Conservation (phyloP, 2,797 vertebrate genomes). For the Etheostoma perlongum region DNA sequence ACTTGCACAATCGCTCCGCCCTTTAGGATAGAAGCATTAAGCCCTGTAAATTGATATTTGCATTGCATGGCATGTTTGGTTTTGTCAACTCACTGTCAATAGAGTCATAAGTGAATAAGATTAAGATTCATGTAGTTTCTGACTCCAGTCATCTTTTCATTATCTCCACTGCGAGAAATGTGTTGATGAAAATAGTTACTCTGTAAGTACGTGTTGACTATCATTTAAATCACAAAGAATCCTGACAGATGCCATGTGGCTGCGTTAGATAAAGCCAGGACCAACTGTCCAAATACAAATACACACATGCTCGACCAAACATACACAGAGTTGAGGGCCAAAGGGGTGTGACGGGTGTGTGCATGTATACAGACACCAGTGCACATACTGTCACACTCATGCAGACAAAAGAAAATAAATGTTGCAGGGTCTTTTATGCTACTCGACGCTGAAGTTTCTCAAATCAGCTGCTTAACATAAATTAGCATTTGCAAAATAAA, state of each 20-base stretch:
- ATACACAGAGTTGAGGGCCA: not conserved
- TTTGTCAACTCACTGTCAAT: conserved; percentile 22
- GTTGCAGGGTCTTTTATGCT: conserved; percentile 64
- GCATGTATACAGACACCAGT: not conserved
- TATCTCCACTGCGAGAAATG: conserved; percentile 13
- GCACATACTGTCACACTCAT: conserved; percentile 22
- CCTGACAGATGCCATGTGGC: conserved; percentile 27
- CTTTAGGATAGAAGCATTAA: not conserved
- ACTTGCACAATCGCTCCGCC: too few relatives aligned
- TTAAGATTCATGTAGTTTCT: conserved; percentile 2
- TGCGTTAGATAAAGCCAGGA: conserved; percentile 28
- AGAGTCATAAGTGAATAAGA: conserved; percentile 11
- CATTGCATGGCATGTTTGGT: conserved; percentile 11
- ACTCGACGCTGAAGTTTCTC: conserved; percentile 71
- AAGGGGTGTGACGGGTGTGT: not conserved
- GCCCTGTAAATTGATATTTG: not conserved
- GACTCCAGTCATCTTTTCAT: conserved; percentile 34
- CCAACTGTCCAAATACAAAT: conserved; percentile 44
- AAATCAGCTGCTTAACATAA: conserved; percentile 82
- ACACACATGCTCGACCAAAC: not conserved
- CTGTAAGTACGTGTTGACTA: conserved; percentile 41
- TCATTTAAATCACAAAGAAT: conserved; percentile 49
- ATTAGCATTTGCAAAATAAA: conserved; percentile 84
- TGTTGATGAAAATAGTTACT: conserved; percentile 27
- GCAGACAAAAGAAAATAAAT: conserved; percentile 72